phyloP scores from a whole-genome alignment of 2,113 vertebrate species.

The Coptodon bakossiorum region DNA sequence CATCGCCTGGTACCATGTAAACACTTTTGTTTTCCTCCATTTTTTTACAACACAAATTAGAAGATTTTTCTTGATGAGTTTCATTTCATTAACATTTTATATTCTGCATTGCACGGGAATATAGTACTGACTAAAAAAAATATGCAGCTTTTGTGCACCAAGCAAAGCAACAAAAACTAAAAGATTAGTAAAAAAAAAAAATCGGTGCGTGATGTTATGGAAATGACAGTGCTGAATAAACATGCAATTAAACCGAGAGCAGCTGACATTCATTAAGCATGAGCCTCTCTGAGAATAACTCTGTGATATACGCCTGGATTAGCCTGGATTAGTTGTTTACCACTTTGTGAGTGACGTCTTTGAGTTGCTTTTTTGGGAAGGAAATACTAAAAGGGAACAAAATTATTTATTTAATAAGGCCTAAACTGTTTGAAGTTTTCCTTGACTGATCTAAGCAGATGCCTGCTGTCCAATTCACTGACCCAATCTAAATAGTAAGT shows the following conservation, averaged over 20 bases:
- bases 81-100: background rate
- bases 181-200: background rate
- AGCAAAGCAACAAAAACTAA: background rate
- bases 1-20: background rate
- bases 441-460: background rate
- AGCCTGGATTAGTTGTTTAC: constrained; percentile 1
- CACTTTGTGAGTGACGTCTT: background rate
- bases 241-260: constrained; percentile 29
- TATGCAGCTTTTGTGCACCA: background rate
- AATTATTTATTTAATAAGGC: background rate
- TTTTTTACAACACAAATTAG: background rate
- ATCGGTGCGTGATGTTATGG: background rate
- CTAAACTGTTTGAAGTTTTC: background rate
- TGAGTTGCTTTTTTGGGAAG: background rate
- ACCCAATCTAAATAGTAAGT: background rate
- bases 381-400: background rate
- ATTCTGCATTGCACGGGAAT: background rate
- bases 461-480: background rate
- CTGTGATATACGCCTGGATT: background rate
- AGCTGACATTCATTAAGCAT: constrained; percentile 45
- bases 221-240: constrained; percentile 30
- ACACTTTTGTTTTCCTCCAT: background rate
- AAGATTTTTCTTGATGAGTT: background rate
- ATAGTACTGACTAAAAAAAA: background rate
- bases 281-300: constrained; percentile 32